phyloP scores from a whole-genome alignment of 2,888 invertebrate genomes.

The Eremobia ochroleuca region DNA sequence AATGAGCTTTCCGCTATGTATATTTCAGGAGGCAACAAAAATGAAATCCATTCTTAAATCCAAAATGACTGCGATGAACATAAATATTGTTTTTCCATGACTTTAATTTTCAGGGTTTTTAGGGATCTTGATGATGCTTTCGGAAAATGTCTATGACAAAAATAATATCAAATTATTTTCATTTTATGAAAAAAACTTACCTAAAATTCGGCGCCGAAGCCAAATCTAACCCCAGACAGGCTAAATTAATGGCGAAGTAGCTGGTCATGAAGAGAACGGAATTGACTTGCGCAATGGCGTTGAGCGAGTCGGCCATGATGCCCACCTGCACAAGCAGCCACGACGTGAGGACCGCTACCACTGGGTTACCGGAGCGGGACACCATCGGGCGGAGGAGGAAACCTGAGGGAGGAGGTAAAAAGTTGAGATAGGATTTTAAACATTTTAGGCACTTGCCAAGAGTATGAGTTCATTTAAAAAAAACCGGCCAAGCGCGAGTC shows the following conservation, averaged over 20 bases:
- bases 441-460: background rate
- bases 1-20: too few species aligned
- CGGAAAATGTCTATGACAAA: background rate
- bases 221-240: slow-evolving; percentile 98
- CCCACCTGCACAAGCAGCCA: slow-evolving; percentile 97
- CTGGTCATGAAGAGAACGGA: slow-evolving; percentile 99
- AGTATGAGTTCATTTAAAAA: too few species aligned
- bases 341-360: slow-evolving; percentile 84
- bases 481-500: too few species aligned
- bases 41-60: background rate
- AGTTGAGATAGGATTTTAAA: background rate
- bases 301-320: slow-evolving; percentile 97
- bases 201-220: slow-evolving; percentile 99
- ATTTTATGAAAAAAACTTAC: too few species aligned
- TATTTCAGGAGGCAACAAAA: background rate
- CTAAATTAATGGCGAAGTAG: slow-evolving; percentile 98
- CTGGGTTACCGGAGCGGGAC: slow-evolving; percentile 83
- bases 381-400: slow-evolving; percentile 86
- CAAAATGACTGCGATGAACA: background rate
- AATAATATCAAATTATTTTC: too few species aligned
- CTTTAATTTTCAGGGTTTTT: background rate
- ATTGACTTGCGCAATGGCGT: slow-evolving; percentile 96
- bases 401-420: slow-evolving; percentile 71
- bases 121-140: background rate
- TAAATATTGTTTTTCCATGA: background rate